Conservation (phyloP, 2,888 invertebrate species). For the Drosophila subsilvestris region DNA sequence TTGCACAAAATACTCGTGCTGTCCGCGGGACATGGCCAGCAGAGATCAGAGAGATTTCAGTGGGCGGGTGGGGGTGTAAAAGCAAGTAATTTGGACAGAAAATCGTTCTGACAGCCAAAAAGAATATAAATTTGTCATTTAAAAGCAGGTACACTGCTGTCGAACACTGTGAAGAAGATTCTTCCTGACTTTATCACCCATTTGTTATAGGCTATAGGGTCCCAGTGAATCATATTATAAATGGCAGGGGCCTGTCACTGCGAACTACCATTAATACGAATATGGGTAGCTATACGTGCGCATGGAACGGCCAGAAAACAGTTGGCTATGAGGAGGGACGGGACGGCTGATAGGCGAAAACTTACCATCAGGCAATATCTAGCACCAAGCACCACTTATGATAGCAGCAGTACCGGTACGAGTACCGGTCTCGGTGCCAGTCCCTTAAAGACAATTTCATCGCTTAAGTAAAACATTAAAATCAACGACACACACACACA, state of each 20-base stretch:
- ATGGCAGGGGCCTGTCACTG: slow-evolving; percentile 19
- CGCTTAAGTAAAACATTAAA: slow-evolving; percentile 52
- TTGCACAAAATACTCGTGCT: slow-evolving; percentile 35
- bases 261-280: slow-evolving; percentile 1
- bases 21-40: slow-evolving; percentile 45
- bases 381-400: slow-evolving; percentile 30
- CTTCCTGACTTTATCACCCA: neutral
- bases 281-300: slow-evolving; percentile 39
- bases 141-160: neutral
- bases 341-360: slow-evolving; percentile 19
- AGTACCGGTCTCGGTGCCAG: neutral
- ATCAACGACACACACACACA: slow-evolving; percentile 32
- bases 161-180: neutral
- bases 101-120: slow-evolving; percentile 43
- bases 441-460: slow-evolving; percentile 37
- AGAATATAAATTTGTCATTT: neutral
- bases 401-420: slow-evolving; percentile 30
- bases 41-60: slow-evolving; percentile 38
- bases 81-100: slow-evolving; percentile 41
- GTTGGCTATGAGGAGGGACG: slow-evolving; percentile 58
- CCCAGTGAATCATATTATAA: slow-evolving; percentile 7
- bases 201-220: neutral
- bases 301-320: slow-evolving; percentile 48
- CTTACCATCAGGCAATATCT: slow-evolving; percentile 34
- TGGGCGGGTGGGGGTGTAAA: slow-evolving; percentile 33